Evolutionary conservation across 2,888 invertebrate genomes (phyloP).

Genomic region (Himalopsyche japonica): DNA sequence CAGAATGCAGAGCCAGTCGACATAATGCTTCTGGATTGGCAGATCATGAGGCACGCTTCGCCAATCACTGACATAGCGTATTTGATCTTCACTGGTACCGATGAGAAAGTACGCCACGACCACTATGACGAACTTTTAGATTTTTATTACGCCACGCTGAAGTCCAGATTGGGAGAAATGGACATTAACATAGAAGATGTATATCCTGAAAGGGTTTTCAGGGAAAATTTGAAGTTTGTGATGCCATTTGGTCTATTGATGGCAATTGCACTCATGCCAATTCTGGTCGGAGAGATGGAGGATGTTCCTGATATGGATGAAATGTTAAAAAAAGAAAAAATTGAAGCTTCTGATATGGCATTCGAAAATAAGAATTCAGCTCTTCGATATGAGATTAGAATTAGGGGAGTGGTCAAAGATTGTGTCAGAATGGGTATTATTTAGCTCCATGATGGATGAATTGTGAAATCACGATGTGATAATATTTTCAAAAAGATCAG

Average conservation of each 20-base stretch:
- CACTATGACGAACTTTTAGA: conserved; percentile 23
- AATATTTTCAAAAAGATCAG: no score
- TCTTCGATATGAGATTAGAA: conserved; percentile 8
- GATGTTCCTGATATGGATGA: conserved; percentile 25
- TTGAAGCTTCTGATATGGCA: background rate
- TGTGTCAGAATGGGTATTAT: conserved; percentile 13
- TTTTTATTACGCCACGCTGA: conserved; percentile 21
- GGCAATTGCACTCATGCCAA: conserved; percentile 10
- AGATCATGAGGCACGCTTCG: conserved; percentile 28
- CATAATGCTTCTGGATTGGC: conserved; percentile 28
- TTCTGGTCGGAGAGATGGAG: conserved; percentile 20
- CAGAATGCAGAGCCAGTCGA: conserved; percentile 21
- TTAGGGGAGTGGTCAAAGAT: conserved; percentile 23
- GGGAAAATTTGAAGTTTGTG: conserved; percentile 9
- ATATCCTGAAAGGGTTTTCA: conserved; percentile 19
- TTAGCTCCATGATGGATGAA: background rate
- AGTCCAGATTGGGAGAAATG: background rate
- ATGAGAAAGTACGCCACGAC: conserved; percentile 14
- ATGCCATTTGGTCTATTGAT: conserved; percentile 31
- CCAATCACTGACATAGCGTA: conserved; percentile 24
- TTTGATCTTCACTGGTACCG: conserved; percentile 26
- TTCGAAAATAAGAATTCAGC: conserved; percentile 22
- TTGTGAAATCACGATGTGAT: no score
- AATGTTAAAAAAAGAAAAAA: background rate
- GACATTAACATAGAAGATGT: conserved; percentile 1